Conservation (phyloP, 2,113 vertebrate genomes). For the human (Homo sapiens) region GRCh38 chr4:25198501-25199000, state of each 20-base stretch:
- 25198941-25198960: not conserved
- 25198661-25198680: not conserved
- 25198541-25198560: not conserved
- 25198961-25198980: not conserved
- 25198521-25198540: not conserved
- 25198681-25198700: not conserved
- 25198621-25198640: not conserved
- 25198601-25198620: not conserved
- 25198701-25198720: not conserved
- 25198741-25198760: not conserved
- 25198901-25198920: not conserved
- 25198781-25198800: not conserved
- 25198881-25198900: not conserved
- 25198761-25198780: not conserved
- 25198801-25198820: not conserved
- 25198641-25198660: not conserved
- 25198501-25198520: not conserved
- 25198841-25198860: not conserved
- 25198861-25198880: not conserved
- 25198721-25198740: not conserved
- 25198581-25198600: too few relatives aligned
- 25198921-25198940: constrained; percentile 4
- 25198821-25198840: not conserved
- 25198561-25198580: not conserved
- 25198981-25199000: too few relatives aligned